Conservation (phyloP, 2,113 vertebrate species). For the Colaptes auratus region DNA sequence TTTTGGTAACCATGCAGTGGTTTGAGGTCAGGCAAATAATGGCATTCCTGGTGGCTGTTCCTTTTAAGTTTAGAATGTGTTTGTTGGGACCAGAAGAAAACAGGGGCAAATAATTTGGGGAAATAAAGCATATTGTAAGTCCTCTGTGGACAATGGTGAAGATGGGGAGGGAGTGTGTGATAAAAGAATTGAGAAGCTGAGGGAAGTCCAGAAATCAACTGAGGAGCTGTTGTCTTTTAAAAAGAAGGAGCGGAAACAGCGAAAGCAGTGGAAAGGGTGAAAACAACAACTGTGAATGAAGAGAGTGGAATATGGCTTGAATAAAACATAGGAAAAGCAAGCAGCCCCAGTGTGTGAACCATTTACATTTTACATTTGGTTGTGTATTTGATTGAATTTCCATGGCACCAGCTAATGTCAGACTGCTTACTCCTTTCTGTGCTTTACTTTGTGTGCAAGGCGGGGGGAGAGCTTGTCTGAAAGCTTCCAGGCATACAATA, state of each 20-base stretch:
- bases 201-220: neutral
- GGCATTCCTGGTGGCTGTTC: neutral
- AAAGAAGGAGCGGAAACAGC: neutral
- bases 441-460: neutral
- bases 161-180: neutral
- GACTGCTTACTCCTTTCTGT: neutral
- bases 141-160: neutral
- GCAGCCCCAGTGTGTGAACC: neutral
- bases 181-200: neutral
- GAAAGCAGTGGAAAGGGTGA: neutral
- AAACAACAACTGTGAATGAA: neutral
- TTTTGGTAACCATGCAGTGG: neutral
- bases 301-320: neutral
- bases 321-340: neutral
- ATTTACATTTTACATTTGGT: neutral
- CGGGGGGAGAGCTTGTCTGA: neutral
- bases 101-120: neutral
- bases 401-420: neutral
- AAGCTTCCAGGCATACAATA: rapidly evolving
- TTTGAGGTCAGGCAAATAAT: neutral
- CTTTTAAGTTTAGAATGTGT: neutral
- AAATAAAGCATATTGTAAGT: neutral
- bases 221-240: neutral
- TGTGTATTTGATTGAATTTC: neutral
- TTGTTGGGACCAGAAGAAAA: neutral